Conservation (phyloP, 2,888 invertebrate species). For the Drosophila anomalata region DNA sequence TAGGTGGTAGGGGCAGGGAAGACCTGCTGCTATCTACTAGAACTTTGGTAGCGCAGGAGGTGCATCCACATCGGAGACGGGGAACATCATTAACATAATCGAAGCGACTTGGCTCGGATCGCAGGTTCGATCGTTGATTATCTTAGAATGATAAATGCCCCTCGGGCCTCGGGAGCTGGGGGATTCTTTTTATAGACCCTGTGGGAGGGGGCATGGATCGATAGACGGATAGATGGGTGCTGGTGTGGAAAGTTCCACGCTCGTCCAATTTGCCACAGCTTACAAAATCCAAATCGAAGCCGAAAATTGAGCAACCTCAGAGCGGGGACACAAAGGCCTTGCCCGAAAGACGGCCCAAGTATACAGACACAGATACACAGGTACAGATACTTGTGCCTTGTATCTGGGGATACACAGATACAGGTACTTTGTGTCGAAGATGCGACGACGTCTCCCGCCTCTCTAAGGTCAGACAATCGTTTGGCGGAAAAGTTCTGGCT, state of each 20-base stretch:
- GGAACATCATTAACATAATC: conserved; percentile 51
- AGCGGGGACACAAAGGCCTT: conserved; percentile 1
- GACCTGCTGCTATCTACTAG: conserved; percentile 3
- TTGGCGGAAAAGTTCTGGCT: conserved; percentile 45
- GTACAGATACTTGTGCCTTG: background rate
- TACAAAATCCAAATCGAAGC: conserved; percentile 8
- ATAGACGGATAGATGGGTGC: background rate
- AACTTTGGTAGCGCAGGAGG: conserved; percentile 14
- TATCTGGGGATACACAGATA: conserved; percentile 2
- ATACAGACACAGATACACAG: background rate
- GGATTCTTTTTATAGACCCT: conserved; percentile 37
- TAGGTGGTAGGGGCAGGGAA: background rate
- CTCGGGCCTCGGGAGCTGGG: conserved; percentile 10
- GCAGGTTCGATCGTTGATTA: conserved; percentile 34
- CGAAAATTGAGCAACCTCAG: conserved; percentile 10
- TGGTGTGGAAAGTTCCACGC: conserved; percentile 37
- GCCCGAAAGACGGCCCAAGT: background rate
- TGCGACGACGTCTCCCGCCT: background rate
- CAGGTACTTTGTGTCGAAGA: conserved; percentile 3
- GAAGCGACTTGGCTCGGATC: conserved; percentile 26
- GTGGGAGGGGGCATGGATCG: background rate
- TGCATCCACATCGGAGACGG: background rate
- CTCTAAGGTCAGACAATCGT: conserved; percentile 43
- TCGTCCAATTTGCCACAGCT: conserved; percentile 10
- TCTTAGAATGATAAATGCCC: conserved; percentile 52